phyloP scores from a whole-genome alignment of 1,140 invertebrate genomes.

The Polyergus mexicanus region DNA sequence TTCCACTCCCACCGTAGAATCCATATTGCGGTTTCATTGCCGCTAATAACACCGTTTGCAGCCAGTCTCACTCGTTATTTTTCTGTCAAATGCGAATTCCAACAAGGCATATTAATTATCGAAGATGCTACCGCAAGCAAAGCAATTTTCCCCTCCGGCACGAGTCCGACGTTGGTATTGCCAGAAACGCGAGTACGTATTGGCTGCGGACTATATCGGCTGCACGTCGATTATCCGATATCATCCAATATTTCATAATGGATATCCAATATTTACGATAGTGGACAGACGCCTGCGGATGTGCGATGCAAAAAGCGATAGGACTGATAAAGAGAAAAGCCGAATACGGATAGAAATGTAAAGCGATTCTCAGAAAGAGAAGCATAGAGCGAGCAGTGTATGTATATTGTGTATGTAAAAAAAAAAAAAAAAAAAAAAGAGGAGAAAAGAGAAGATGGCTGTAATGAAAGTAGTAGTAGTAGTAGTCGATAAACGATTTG shows the following conservation, averaged over 20 bases:
- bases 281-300: conserved; percentile 69
- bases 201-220: conserved; percentile 65
- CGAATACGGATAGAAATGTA: neutral
- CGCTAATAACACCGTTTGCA: conserved; percentile 56
- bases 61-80: conserved; percentile 55
- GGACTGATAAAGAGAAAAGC: conserved; percentile 28
- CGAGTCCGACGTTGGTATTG: conserved; percentile 16
- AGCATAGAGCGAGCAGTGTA: neutral
- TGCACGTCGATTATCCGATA: conserved; percentile 73
- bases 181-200: conserved; percentile 45
- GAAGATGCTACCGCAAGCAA: conserved; percentile 69
- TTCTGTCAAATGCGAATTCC: conserved; percentile 61
- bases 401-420: no score
- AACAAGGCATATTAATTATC: conserved; percentile 71
- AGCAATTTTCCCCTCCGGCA: conserved; percentile 45
- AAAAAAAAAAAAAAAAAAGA: no score
- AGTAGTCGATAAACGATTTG: neutral
- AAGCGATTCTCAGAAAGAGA: neutral
- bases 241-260: conserved; percentile 73
- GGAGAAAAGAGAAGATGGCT: neutral
- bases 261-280: conserved; percentile 76
- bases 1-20: neutral
- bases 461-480: neutral
- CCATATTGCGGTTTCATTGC: conserved; percentile 39
- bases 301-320: conserved; percentile 59